Evolutionary conservation across 1,140 invertebrate genomes (phyloP), one percentile per base, ranked within the genome.

Genomic region (Zaprionus kolodkinae): DNA sequence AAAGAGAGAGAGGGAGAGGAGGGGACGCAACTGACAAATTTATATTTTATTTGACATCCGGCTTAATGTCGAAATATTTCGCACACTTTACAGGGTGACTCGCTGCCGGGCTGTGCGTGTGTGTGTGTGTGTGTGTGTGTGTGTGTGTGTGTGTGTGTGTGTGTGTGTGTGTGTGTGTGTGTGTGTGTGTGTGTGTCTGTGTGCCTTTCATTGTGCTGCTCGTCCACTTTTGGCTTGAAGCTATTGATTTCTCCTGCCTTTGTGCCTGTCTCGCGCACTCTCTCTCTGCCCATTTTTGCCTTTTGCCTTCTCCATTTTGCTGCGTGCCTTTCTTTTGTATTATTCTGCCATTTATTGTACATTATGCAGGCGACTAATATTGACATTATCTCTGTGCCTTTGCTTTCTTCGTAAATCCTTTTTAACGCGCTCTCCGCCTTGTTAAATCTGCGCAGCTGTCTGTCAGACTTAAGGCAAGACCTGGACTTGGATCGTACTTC

Each of bases 361-460:
- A 91, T 91, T 91, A 91, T 91, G 87, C 81, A 83, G 82, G 81
- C 85, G 89, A 91, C 89, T 91, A 91, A 91, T 91, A 91, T 91
- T 91, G 89, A 91, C 88, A 91, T 91, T 91, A 91, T 91, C 89
- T 45, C n/a, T 85, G 81, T 85, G 85, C 76, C 71, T 63, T 72
- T 72, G 71, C 68, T 88, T 69, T 11, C 61, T 56, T 69, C 68
- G 74, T 50, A 89, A 88, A 89, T 81, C 85, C 80, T 66, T 81
- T 77, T 80, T 83, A 79, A 74, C 76, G 76, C 76, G 72, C 50
- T 36, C 13, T 72, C 33, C 40, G 43, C 43, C 15, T 60, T 61
- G 33, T 65, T 70, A 62, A 74, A 61, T 61, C 57, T 35, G 35
- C 13, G 25, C 63, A 55, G 68, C 54, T 57, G 33, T 33, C 17